These are phyloP conservation scores for Cercopithecus mona DNA, from an alignment of 2,113 vertebrate species.

Conservation along the genomic window DNA sequence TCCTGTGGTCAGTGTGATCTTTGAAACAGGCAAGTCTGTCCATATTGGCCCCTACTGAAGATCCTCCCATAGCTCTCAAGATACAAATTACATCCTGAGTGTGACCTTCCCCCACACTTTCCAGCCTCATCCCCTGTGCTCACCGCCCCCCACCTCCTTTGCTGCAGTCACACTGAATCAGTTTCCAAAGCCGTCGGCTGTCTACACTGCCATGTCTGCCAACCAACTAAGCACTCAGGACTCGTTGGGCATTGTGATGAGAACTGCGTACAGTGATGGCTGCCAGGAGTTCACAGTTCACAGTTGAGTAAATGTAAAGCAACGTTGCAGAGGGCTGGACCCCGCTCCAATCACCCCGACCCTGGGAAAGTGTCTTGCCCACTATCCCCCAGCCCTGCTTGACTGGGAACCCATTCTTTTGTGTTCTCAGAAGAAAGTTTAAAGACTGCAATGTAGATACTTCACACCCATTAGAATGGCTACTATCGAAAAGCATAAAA, in stretches of 20 bases:
- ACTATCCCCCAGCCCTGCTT: accelerated
- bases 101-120: too few relatives aligned
- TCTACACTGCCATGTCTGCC: accelerated
- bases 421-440: too few relatives aligned
- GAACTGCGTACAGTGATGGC: accelerated
- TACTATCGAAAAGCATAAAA: neutral
- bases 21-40: neutral
- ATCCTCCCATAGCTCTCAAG: neutral
- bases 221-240: accelerated
- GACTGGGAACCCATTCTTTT: neutral
- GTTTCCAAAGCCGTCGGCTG: neutral
- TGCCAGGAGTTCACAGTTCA: accelerated
- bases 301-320: neutral
- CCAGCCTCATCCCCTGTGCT: too few relatives aligned
- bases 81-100: neutral
- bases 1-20: accelerated
- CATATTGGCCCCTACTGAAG: neutral
- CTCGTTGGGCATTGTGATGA: accelerated
- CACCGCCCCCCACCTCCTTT: neutral
- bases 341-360: neutral
- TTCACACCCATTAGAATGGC: neutral
- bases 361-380: too few relatives aligned
- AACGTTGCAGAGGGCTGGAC: accelerated
- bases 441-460: accelerated
- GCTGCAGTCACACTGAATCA: neutral